These are phyloP conservation scores for Stegana nigrithorax DNA, from an alignment of 2,888 invertebrate species.

Conservation along the genomic window DNA sequence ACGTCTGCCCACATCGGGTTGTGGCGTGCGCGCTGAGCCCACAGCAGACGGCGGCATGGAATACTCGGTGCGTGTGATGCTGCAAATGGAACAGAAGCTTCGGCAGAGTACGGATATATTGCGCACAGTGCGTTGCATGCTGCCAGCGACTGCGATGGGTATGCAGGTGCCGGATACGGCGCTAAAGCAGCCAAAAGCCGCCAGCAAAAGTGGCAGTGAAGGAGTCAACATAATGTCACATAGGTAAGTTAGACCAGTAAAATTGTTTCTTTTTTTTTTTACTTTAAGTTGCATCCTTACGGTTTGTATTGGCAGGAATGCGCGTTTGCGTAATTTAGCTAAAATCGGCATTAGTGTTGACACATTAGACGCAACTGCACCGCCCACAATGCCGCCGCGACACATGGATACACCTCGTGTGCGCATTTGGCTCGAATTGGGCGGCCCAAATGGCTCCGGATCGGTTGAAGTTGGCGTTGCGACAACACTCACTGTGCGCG, in stretches of 20 bases:
- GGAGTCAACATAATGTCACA: neutral
- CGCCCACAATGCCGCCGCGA: slow-evolving; percentile 40
- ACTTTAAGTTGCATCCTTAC: neutral
- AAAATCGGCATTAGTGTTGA: slow-evolving; percentile 13
- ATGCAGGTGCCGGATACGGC: slow-evolving; percentile 49
- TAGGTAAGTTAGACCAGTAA: neutral
- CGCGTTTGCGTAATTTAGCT: neutral
- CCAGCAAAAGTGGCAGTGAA: neutral
- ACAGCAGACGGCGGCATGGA: slow-evolving; percentile 71
- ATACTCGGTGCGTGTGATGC: slow-evolving; percentile 76
- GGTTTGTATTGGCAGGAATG: neutral
- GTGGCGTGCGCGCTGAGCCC: slow-evolving; percentile 76
- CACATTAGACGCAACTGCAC: slow-evolving; percentile 39
- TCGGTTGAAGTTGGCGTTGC: slow-evolving; percentile 80
- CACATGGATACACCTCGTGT: slow-evolving; percentile 70
- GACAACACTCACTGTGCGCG: slow-evolving; percentile 72
- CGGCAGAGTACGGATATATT: slow-evolving; percentile 81
- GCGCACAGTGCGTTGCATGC: slow-evolving; percentile 72
- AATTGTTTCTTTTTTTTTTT: neutral
- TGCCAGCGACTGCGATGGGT: slow-evolving; percentile 64
- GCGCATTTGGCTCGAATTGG: slow-evolving; percentile 80
- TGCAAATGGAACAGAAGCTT: slow-evolving; percentile 81
- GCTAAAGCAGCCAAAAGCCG: neutral
- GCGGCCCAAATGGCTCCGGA: slow-evolving; percentile 70
- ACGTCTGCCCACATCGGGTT: slow-evolving; percentile 70